Evolutionary conservation across 2,797 vertebrate species (phyloP).

Genomic region (Syngnathus acus): DNA sequence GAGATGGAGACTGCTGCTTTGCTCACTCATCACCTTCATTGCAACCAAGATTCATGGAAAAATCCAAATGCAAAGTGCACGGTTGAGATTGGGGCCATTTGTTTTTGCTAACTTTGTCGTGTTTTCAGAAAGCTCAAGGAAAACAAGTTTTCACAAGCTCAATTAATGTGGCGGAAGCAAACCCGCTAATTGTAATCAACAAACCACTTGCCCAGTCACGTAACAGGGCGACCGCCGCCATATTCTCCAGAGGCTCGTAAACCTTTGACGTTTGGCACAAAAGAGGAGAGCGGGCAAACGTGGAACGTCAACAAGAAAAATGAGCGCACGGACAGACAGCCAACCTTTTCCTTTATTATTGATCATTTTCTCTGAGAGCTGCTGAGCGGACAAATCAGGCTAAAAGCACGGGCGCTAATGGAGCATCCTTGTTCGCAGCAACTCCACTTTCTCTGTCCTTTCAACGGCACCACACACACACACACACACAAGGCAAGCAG

Average conservation of each 20-base stretch:
- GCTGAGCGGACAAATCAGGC: slow-evolving; percentile 55
- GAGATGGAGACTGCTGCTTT: slow-evolving; percentile 24
- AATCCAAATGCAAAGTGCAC: too few relatives aligned
- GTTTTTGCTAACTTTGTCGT: too few relatives aligned
- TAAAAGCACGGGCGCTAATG: slow-evolving; percentile 60
- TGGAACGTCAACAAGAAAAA: not conserved
- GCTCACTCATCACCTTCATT: slow-evolving; percentile 13
- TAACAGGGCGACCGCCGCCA: slow-evolving; percentile 8
- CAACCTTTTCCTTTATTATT: slow-evolving; percentile 41
- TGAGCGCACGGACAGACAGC: too few relatives aligned
- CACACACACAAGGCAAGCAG: not conserved
- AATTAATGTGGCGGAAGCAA: not conserved
- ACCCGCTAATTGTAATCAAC: slow-evolving; percentile 15
- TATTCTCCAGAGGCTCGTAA: slow-evolving; percentile 14
- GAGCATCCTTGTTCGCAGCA: slow-evolving; percentile 55
- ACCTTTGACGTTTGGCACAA: not conserved
- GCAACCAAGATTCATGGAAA: not conserved
- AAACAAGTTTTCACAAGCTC: not conserved
- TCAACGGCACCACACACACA: slow-evolving; percentile 19
- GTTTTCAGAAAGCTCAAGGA: not conserved
- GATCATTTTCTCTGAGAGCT: slow-evolving; percentile 52
- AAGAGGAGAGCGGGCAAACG: slow-evolving; percentile 7
- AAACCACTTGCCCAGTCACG: slow-evolving; percentile 19
- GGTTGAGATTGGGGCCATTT: too few relatives aligned
- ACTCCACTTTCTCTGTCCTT: slow-evolving; percentile 34